phyloP scores from a whole-genome alignment of 2,113 vertebrate species.

The Nesogale talazaci region DNA sequence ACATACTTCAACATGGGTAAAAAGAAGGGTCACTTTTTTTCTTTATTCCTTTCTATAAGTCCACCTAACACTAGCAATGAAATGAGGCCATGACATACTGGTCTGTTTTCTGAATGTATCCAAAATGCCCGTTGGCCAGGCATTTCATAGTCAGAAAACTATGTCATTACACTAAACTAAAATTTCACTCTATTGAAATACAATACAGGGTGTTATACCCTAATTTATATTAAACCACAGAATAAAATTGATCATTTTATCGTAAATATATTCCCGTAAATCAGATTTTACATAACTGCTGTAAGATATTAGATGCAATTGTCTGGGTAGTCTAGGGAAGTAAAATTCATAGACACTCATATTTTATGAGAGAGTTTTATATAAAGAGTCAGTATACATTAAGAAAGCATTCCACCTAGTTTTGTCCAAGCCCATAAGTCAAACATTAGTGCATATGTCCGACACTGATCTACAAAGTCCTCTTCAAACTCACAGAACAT shows the following conservation, averaged over 20 bases:
- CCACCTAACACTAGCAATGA: background rate
- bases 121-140: background rate
- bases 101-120: background rate
- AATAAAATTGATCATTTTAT: background rate
- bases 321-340: no score
- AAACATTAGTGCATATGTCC: no score
- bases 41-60: background rate
- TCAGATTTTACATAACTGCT: background rate
- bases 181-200: no score
- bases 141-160: no score
- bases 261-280: background rate
- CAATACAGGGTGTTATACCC: background rate
- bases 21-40: background rate
- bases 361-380: no score
- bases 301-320: background rate
- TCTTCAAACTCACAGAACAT: no score
- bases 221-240: background rate
- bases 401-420: no score
- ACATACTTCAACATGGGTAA: background rate
- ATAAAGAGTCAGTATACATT: no score
- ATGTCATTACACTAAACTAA: no score
- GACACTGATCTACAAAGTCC: no score
- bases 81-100: background rate
- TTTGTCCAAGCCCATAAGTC: no score
- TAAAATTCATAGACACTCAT: no score